These are phyloP conservation scores for Semnornis frantzii DNA, from an alignment of 2,113 vertebrate genomes.

Conservation along the genomic window DNA sequence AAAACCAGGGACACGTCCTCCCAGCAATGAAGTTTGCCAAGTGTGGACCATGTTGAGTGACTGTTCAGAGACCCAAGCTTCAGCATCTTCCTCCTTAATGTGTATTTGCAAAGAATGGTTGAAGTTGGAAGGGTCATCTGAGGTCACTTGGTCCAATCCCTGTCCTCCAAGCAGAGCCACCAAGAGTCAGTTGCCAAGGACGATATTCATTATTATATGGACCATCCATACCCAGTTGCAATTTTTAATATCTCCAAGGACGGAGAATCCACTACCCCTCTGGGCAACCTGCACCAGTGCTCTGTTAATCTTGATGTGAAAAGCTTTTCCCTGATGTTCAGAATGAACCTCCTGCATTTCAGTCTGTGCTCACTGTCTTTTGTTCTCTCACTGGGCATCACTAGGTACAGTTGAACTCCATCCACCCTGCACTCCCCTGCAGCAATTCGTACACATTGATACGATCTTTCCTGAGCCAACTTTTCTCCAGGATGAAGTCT, in stretches of 20 bases:
- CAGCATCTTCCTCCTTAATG: not conserved
- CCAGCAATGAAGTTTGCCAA: not conserved
- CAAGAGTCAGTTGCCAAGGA: not conserved
- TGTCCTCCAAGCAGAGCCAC: no score
- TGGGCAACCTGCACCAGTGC: no score
- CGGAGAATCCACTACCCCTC: no score
- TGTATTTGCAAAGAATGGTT: not conserved
- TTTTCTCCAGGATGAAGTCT: not conserved
- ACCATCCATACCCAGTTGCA: no score
- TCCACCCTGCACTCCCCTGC: not conserved
- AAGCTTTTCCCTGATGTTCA: no score
- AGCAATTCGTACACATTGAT: not conserved
- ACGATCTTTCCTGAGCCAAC: not conserved
- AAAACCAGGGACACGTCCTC: not conserved
- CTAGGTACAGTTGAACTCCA: not conserved
- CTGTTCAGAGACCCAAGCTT: not conserved
- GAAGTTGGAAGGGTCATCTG: no score
- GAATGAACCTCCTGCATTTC: no score
- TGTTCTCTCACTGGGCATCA: no score
- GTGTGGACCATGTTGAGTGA: not conserved
- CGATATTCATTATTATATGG: no score
- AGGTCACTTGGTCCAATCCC: not conserved
- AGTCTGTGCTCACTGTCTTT: no score
- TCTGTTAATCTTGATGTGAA: no score
- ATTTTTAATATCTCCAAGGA: no score